Conservation (phyloP, 2,113 vertebrate species). For the Loxodonta africana region DNA sequence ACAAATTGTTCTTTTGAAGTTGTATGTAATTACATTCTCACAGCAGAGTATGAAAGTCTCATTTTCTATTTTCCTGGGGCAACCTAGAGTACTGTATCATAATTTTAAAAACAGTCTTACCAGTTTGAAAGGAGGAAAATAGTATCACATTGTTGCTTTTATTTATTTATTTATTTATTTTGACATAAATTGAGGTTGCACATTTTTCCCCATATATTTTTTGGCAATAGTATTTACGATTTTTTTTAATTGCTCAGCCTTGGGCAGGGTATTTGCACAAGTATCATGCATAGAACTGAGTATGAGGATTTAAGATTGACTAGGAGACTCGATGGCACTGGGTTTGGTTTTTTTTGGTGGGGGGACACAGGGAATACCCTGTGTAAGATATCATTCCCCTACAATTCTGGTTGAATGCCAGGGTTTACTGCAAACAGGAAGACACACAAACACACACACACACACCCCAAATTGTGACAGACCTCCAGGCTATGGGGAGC, state of each 20-base stretch:
- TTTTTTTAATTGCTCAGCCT: slow-evolving; percentile 18
- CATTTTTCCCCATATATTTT: neutral
- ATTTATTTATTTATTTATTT: slow-evolving; percentile 31
- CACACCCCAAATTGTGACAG: neutral
- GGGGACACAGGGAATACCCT: neutral
- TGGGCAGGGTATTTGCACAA: slow-evolving; percentile 8
- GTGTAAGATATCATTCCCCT: neutral
- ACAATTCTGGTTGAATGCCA: neutral
- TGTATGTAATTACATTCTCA: neutral
- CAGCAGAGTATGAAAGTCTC: neutral
- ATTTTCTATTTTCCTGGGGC: slow-evolving; percentile 57
- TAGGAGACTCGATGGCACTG: too few relatives aligned
- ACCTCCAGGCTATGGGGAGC: neutral
- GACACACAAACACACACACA: neutral
- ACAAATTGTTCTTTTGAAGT: neutral
- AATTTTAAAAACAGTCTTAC: slow-evolving; percentile 38
- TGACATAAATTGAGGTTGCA: slow-evolving; percentile 47
- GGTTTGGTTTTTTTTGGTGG: too few relatives aligned
- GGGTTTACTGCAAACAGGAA: neutral
- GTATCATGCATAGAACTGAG: neutral
- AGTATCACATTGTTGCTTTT: neutral
- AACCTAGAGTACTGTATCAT: neutral
- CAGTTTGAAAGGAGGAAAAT: slow-evolving; percentile 33
- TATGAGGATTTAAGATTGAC: neutral
- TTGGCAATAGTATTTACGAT: slow-evolving; percentile 45